Evolutionary conservation across 2,113 vertebrate genomes (phyloP), one percentile per base, ranked within the genome.

Genomic region (Passer montanus): DNA sequence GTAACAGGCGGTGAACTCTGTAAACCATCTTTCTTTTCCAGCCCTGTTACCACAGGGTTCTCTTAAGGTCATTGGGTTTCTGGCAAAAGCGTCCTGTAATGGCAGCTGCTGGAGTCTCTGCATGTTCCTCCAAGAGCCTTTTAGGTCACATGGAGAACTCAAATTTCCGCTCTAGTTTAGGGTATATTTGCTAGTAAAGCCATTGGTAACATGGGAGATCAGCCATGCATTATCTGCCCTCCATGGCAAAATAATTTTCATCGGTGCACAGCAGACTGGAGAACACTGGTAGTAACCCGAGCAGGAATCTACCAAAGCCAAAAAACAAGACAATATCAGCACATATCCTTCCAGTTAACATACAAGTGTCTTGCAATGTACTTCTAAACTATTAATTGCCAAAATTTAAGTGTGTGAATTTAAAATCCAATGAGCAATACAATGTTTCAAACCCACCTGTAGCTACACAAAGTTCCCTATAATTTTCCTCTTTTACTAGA

Each of bases 221-320:
- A 97, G 98, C 98, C 98, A 98, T 98, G 98, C 97, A 98, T 98
- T 97, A 98, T 97, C 97, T 98, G 98, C 98, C 98, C 98, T 98
- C 98, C 98, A 92, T 68, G 96, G 97, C 97, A 97, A 95, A 96
- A 85, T 84, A 91, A 90, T 97, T 98, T 98, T 99, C 99, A 99
- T 97, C 98, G 98, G 97, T 99, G 98, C 98, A 98, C 98, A 87
- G 98, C 97, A 97, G 98, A 98, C 98, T 99, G 99, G 96, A 99
- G 98, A 97, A 98, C 99, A 94, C 99, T 98, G 98, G 99, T 98
- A 95, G 99, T 98, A 95, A 98, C 98, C 97, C 98, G 98, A 97
- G 99, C 98, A 96, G 99, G 98, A 97, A 99, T 99, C 99, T 99
- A 98, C 96, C 98, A 94, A 97, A 97, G 97, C 97, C 98, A 98